Percentiles rank a stretch among this genome's conserved stretches.
phyloP scores from a whole-genome alignment of 2,113 vertebrate genomes.

The Toxotes jaculatrix region DNA sequence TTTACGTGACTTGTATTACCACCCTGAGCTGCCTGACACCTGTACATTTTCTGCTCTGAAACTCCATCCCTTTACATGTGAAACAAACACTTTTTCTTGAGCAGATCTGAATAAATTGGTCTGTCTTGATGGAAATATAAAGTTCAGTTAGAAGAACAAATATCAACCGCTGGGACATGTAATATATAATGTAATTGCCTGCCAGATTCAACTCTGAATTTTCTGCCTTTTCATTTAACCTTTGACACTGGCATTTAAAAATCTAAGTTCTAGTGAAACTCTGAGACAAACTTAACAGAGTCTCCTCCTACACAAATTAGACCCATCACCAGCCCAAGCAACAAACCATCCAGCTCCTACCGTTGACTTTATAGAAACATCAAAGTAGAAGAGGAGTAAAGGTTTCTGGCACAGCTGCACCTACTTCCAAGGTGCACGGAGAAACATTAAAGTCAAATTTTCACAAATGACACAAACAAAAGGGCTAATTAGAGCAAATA shows the following conservation, averaged over 20 bases:
- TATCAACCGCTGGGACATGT: conserved; percentile 7
- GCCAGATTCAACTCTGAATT: background rate
- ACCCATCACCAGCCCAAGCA: background rate
- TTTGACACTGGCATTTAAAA: conserved; percentile 2
- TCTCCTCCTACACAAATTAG: conserved; percentile 3
- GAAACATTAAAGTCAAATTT: background rate
- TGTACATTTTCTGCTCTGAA: conserved; percentile 12
- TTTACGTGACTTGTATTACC: conserved; percentile 31
- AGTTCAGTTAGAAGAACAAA: background rate
- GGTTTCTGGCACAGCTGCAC: too few species aligned
- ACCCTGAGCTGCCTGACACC: background rate
- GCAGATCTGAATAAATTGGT: background rate
- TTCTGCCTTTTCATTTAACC: background rate
- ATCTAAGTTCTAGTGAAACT: background rate
- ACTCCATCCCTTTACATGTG: background rate
- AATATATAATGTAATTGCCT: background rate
- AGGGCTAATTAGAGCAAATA: conserved; percentile 1
- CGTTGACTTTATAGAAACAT: background rate
- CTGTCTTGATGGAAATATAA: background rate
- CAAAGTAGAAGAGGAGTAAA: background rate
- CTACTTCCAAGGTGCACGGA: too few species aligned
- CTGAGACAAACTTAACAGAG: background rate
- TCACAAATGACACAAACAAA: background rate
- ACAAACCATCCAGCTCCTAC: background rate
- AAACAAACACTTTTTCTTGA: background rate